phyloP scores from a whole-genome alignment of 2,888 invertebrate genomes.

The Nebria brevicollis region DNA sequence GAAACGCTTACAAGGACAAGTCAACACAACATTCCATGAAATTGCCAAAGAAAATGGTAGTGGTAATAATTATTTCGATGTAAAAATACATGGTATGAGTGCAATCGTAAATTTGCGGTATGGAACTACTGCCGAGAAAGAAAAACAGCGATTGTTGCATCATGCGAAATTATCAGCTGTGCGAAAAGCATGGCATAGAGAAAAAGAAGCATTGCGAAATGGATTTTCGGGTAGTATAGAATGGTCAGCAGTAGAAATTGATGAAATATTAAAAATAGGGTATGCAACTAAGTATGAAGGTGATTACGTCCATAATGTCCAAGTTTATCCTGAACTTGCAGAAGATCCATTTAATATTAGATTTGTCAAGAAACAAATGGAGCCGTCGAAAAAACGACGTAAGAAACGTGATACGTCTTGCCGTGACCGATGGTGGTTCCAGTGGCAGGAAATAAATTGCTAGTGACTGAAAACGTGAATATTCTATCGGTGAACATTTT shows the following conservation, averaged over 20 bases:
- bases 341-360: slow-evolving; percentile 96
- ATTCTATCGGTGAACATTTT: slow-evolving; percentile 42
- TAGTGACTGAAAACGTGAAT: slow-evolving; percentile 55
- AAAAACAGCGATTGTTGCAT: slow-evolving; percentile 87
- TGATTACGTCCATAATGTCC: slow-evolving; percentile 91
- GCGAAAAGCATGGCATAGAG: slow-evolving; percentile 92
- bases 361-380: slow-evolving; percentile 83
- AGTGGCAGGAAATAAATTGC: slow-evolving; percentile 62
- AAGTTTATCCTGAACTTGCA: slow-evolving; percentile 89
- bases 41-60: slow-evolving; percentile 75
- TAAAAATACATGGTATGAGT: slow-evolving; percentile 90
- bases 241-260: slow-evolving; percentile 89
- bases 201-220: slow-evolving; percentile 83
- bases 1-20: slow-evolving; percentile 88
- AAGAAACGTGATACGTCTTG: slow-evolving; percentile 70
- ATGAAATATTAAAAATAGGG: slow-evolving; percentile 87
- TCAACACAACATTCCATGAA: slow-evolving; percentile 92
- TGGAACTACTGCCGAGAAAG: slow-evolving; percentile 90
- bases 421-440: slow-evolving; percentile 62
- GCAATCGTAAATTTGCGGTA: slow-evolving; percentile 94
- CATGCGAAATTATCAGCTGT: slow-evolving; percentile 90
- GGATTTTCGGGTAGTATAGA: slow-evolving; percentile 82
- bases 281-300: slow-evolving; percentile 88
- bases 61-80: slow-evolving; percentile 81
- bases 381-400: slow-evolving; percentile 76